Evolutionary conservation across 1,140 invertebrate species (phyloP).

Genomic region (Oscheius sp.): DNA sequence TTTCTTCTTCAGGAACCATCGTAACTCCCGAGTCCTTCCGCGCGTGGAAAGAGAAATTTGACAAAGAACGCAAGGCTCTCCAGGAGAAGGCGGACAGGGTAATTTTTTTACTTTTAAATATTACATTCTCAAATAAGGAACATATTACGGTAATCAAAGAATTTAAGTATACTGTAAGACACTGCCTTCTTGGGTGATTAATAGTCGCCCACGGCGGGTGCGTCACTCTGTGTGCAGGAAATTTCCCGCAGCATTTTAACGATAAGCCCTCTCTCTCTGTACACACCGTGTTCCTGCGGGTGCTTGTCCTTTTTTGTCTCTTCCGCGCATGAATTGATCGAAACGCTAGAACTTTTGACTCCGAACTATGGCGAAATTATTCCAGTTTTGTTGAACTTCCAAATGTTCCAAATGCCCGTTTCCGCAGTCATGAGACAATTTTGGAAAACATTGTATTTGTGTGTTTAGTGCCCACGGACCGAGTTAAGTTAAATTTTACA

Average conservation of each 20-base stretch:
- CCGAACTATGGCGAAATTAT: too few species aligned
- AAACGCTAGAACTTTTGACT: too few species aligned
- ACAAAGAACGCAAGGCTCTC: constrained; percentile 79
- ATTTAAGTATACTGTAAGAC: too few species aligned
- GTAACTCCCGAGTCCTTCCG: constrained; percentile 94
- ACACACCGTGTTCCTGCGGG: too few species aligned
- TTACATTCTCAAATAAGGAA: background rate
- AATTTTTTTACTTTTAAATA: constrained; percentile 15
- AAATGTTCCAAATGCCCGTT: too few species aligned
- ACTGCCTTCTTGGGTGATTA: background rate
- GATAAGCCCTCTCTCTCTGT: background rate
- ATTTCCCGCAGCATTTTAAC: background rate
- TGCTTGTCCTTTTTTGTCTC: constrained; percentile 19
- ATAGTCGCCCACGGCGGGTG: background rate
- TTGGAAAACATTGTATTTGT: too few species aligned
- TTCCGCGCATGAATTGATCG: too few species aligned
- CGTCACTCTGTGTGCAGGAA: background rate
- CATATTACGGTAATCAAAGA: too few species aligned
- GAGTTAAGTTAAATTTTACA: too few species aligned
- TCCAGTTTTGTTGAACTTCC: too few species aligned
- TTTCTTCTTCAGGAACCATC: constrained; percentile 81
- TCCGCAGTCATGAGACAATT: too few species aligned
- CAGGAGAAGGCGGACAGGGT: constrained; percentile 62
- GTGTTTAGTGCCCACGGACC: too few species aligned
- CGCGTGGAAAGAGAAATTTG: constrained; percentile 88